Evolutionary conservation across 2,113 vertebrate species (phyloP), one percentile per base, ranked within the genome.

Genomic region (Mellivora capensis): DNA sequence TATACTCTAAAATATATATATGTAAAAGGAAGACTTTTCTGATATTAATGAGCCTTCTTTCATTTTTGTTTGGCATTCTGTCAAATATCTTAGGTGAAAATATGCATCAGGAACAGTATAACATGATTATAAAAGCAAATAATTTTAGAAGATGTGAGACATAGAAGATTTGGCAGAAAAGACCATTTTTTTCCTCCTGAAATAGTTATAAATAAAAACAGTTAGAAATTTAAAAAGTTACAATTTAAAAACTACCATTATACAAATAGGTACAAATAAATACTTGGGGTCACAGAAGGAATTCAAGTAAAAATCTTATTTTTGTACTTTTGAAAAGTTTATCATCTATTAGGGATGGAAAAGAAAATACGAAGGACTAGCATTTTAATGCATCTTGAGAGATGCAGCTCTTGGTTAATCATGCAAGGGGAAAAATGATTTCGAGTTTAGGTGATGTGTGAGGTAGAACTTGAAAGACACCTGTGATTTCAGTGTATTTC

Each of bases 51-150:
- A 86, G n/a, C 8, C 90, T 23, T 93, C 27, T 91, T 61, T 95
- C 37, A 57, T 81, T 92, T 96, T 84, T 69, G 4, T 82, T 94
- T 94, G 39, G 14, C 81, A 93, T 96, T n/a, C 61, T 85, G n/a
- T n/a, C n/a, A n/a, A n/a, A n/a, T 96, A 74, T 74, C 97, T 72
- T 91, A 89, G 44, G 47, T 88, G 64, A 39, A 71, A 91, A 57
- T n/a, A 57, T 72, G 13, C 29, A 1, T 94, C 64, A 79, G 5
- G 44, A 94, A 13, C n/a, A n/a, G n/a, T n/a, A n/a, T n/a, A 85
- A 64, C 3, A 23, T 91, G 31, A 82, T 89, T 81, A 67, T 67
- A 62, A 49, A 97, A 67, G 23, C 20, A 64, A 67, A 54, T 29
- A 57, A 67, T 80, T 84, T 91, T 52, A 62, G 57, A 81, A 83